These are phyloP conservation scores for Blastobasis lacticolella DNA, from an alignment of 2,888 invertebrate species.

Conservation along the genomic window DNA sequence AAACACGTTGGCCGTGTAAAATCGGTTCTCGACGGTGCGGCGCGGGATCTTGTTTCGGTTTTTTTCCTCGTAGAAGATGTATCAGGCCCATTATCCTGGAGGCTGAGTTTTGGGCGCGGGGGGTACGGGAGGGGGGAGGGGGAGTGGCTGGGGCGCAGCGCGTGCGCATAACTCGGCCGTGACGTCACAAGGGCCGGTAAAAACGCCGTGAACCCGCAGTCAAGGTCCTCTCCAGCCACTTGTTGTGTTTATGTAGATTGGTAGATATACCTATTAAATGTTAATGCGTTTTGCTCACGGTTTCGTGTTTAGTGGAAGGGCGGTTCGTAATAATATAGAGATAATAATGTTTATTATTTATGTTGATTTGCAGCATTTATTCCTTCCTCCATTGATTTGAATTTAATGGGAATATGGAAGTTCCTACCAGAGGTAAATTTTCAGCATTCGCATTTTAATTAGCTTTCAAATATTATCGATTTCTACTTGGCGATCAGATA, in stretches of 20 bases:
- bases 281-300: conserved; percentile 32
- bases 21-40: conserved; percentile 42
- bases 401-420: background rate
- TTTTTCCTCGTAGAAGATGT: conserved; percentile 62
- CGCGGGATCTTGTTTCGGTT: conserved; percentile 47
- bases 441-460: no score
- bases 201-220: conserved; percentile 63
- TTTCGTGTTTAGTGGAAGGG: conserved; percentile 18
- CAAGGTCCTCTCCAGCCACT: conserved; percentile 58
- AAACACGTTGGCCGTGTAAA: conserved; percentile 54
- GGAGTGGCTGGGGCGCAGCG: conserved; percentile 21
- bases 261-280: conserved; percentile 16
- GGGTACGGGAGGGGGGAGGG: conserved; percentile 7
- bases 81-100: conserved; percentile 66
- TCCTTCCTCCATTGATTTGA: conserved; percentile 12
- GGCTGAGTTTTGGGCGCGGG: conserved; percentile 28
- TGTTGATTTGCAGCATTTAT: conserved; percentile 15
- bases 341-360: conserved; percentile 13
- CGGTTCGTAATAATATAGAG: background rate
- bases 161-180: conserved; percentile 62
- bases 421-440: no score
- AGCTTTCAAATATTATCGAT: no score
- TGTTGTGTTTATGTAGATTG: conserved; percentile 31
- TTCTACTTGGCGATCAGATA: no score
- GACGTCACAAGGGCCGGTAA: conserved; percentile 63